These are phyloP conservation scores for Neomonachus schauinslandi DNA, from an alignment of 2,113 vertebrate species.

Conservation along the genomic window DNA sequence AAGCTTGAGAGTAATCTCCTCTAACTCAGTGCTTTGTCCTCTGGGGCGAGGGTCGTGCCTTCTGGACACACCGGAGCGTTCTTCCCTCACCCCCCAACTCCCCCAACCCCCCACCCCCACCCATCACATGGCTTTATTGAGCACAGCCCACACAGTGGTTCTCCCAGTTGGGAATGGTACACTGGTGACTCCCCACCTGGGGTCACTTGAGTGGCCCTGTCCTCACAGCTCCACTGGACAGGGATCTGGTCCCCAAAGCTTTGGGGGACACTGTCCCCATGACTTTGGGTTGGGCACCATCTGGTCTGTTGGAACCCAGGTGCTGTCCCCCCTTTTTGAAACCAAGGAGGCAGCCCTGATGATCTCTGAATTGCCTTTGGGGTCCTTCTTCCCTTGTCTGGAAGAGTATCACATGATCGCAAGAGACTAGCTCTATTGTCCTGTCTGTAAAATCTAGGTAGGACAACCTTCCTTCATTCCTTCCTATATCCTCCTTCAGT, in stretches of 20 bases:
- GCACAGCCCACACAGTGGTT: neutral
- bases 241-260: neutral
- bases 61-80: neutral
- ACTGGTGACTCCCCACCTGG: neutral
- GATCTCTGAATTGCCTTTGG: neutral
- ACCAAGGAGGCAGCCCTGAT: neutral
- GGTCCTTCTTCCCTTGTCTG: neutral
- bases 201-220: neutral
- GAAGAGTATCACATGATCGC: neutral
- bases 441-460: neutral
- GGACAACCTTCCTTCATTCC: neutral
- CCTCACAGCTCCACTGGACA: neutral
- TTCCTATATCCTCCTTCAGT: neutral
- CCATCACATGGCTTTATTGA: neutral
- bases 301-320: neutral
- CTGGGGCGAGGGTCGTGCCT: neutral
- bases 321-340: neutral
- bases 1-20: neutral
- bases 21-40: neutral
- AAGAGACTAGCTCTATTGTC: neutral
- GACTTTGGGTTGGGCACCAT: neutral
- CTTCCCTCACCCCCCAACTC: neutral
- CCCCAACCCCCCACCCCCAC: no score
- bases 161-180: neutral
- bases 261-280: neutral